Conservation (phyloP, 2,797 vertebrate genomes). For the Urocyon cinereoargenteus region DNA sequence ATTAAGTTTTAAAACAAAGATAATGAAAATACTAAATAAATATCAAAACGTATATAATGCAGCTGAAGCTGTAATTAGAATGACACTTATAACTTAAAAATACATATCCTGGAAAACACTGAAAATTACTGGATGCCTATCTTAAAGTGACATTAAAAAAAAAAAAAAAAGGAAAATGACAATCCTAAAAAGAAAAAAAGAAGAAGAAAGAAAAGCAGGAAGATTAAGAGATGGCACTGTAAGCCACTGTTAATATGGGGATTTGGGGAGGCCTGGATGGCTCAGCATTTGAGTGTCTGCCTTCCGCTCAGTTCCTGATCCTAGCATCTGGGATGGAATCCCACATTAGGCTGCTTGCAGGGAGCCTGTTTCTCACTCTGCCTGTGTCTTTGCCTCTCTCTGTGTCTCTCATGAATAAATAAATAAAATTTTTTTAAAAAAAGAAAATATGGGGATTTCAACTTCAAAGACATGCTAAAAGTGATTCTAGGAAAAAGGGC, state of each 20-base stretch:
- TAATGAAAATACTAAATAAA: background rate
- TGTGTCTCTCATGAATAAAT: no score
- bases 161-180: background rate
- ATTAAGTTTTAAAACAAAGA: slow-evolving; percentile 4
- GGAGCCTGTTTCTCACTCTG: no score
- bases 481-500: background rate
- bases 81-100: background rate
- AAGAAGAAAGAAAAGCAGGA: background rate
- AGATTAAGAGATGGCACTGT: background rate
- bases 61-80: background rate
- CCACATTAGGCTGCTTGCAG: no score
- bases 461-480: slow-evolving; percentile 20
- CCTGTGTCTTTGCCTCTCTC: no score
- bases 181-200: no score
- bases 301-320: no score
- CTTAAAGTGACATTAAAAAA: background rate
- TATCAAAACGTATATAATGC: background rate
- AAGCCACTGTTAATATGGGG: background rate
- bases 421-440: no score
- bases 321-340: no score
- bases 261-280: no score
- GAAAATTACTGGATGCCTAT: background rate
- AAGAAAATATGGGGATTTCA: background rate
- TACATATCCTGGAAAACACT: background rate
- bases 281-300: no score